Evolutionary conservation across 2,797 vertebrate genomes (phyloP).

Genomic region (Ceryle rudis): DNA sequence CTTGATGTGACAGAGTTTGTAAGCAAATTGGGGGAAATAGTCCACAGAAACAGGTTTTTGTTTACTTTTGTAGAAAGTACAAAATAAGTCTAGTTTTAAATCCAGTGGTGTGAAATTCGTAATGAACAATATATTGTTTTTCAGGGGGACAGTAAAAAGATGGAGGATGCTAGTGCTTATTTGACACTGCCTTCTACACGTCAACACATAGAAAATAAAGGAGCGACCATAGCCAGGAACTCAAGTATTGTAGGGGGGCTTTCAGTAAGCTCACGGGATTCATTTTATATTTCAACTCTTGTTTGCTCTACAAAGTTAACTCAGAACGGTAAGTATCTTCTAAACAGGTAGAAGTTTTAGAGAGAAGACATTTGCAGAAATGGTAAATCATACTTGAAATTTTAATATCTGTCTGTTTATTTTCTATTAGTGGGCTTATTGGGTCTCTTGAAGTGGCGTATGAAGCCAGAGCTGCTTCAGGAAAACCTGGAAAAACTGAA

Average conservation of each 20-base stretch:
- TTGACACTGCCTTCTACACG: constrained; percentile 87
- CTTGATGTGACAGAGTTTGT: not conserved
- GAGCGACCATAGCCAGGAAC: constrained; percentile 81
- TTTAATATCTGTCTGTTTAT: not conserved
- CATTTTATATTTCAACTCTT: constrained; percentile 91
- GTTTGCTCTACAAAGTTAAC: constrained; percentile 98
- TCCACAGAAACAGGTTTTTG: not conserved
- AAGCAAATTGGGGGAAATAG: not conserved
- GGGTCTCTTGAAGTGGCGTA: constrained; percentile 95
- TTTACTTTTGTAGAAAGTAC: not conserved
- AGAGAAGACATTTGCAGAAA: not conserved
- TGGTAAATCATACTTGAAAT: not conserved
- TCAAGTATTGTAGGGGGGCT: constrained; percentile 86
- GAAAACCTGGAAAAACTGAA: constrained; percentile 95
- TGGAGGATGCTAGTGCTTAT: constrained; percentile 93
- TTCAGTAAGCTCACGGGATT: constrained; percentile 92
- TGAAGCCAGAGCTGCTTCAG: constrained; percentile 90
- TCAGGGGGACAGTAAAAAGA: constrained; percentile 97
- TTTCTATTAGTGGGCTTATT: constrained; percentile 88
- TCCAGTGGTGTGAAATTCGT: not conserved
- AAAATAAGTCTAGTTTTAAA: not conserved
- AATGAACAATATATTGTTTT: constrained; percentile 22
- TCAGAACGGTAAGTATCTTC: constrained; percentile 88
- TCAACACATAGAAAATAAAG: constrained; percentile 82
- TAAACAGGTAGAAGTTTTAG: not conserved